Base-by-base conservation (phyloP, 2,113 vertebrate genomes). In the Anguilla rostrata region DNA sequence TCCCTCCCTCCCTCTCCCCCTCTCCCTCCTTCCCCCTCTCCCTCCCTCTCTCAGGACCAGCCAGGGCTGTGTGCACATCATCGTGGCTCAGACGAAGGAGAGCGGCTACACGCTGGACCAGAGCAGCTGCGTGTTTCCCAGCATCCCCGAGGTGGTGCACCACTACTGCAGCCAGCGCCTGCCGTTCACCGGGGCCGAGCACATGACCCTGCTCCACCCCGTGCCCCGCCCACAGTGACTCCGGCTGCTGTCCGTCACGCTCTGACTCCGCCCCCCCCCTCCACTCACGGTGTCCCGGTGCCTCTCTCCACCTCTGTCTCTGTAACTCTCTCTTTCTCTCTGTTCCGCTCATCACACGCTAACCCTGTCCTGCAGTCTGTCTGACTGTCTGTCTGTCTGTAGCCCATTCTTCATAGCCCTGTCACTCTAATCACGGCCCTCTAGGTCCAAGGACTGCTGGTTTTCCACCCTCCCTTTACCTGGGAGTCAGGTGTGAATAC, bases 51-150 rank as follows among this genome's bases (percentile, higher is more conserved):
- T 40, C 93, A 98, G 97, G 93, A 98, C 97, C 2, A 98, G 96
- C 87, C 97, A 98, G 80, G 97, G 97, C 11, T 98, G 97, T 0
- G 97, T 98, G 29, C 97, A 98, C 91, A 98, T 97, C 94, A 97
- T 98, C 0, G 96, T 98, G 56, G 97, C 97, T 8, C 97, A 97
- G 92, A 98, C 97, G 79, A 97, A 97, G 90, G 97, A 97, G 86
- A 96, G 91, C 92, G 95, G 95, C 83, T 98, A 95, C 94, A 98
- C 97, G 0, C 94, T 98, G 90, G 92, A 97, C 90, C 97, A 97
- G 93, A 95, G 95, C 8, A 95, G 97, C 29, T 97, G 97, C 0
- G 96, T 96, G 90, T 98, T 98, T 2, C 90, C 93, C 94, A 97
- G 96, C 94, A 93, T 98, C 92, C 97, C 97, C 0, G 95, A 97